These are phyloP conservation scores for Siniperca obscura DNA, from an alignment of 2,797 vertebrate genomes.

Conservation along the genomic window DNA sequence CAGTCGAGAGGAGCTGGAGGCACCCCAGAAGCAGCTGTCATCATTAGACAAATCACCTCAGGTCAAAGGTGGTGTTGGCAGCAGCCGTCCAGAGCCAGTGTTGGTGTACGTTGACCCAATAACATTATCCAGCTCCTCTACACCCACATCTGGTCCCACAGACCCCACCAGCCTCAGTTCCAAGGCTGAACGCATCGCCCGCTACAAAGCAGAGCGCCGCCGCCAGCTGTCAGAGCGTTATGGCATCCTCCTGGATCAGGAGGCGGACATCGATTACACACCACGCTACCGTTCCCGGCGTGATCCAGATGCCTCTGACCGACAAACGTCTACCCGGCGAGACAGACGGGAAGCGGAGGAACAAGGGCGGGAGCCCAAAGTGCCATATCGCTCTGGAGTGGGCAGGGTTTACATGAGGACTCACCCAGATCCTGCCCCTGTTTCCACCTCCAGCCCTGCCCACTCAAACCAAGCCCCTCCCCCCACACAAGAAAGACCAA, in stretches of 20 bases:
- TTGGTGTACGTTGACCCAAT: conserved; percentile 75
- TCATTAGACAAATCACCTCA: conserved; percentile 85
- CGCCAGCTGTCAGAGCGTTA: conserved; percentile 97
- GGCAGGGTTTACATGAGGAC: conserved; percentile 84
- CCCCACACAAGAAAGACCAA: conserved; percentile 71
- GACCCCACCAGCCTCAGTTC: conserved; percentile 88
- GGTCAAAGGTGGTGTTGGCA: conserved; percentile 65
- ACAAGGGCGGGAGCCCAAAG: conserved; percentile 56
- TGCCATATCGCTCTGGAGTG: conserved; percentile 82
- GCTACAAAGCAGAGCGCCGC: conserved; percentile 97
- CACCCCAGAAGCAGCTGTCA: conserved; percentile 82
- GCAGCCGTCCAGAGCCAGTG: conserved; percentile 73
- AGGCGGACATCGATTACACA: conserved; percentile 87
- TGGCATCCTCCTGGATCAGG: conserved; percentile 92
- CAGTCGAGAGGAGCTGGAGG: conserved; percentile 88
- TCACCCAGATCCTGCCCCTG: conserved; percentile 63
- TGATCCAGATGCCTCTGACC: conserved; percentile 81
- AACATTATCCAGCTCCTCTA: conserved; percentile 72
- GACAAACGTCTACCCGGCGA: conserved; percentile 62
- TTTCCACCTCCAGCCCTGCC: conserved; percentile 37
- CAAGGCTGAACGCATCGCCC: conserved; percentile 96
- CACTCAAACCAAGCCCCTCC: conserved; percentile 59
- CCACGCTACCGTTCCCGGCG: conserved; percentile 86
- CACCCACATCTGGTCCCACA: conserved; percentile 77
- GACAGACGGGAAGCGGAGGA: conserved; percentile 72